These are phyloP conservation scores for Sceloporus undulatus DNA, from an alignment of 2,113 vertebrate species.

Conservation along the genomic window DNA sequence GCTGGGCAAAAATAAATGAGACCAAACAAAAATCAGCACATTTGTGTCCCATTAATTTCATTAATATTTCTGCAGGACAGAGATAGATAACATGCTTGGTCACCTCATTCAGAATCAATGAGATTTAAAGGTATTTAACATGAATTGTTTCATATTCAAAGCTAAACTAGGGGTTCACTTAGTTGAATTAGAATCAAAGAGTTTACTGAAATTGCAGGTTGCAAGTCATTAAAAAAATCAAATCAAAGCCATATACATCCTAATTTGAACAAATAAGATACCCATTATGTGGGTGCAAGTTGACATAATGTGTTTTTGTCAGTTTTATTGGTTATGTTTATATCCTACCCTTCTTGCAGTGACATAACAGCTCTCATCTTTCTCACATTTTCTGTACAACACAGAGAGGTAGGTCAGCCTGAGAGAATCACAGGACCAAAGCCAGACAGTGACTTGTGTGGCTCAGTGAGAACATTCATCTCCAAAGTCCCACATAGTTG, in stretches of 20 bases:
- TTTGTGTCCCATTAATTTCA: not conserved
- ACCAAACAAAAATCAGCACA: not conserved
- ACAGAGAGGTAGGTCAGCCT: no score
- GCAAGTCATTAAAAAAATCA: not conserved
- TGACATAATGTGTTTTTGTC: not conserved
- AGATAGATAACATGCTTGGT: not conserved
- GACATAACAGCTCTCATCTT: no score
- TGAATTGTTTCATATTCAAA: not conserved
- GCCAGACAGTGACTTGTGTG: no score
- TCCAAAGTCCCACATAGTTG: no score
- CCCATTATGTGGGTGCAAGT: not conserved
- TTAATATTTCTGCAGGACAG: not conserved
- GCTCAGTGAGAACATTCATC: no score
- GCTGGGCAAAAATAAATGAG: not conserved
- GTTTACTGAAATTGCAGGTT: not conserved
- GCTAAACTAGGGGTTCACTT: not conserved
- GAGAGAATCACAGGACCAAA: no score
- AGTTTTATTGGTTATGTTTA: not conserved
- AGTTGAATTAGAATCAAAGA: not conserved
- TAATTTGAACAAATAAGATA: not conserved
- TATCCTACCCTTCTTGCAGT: no score
- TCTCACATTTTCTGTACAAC: no score
- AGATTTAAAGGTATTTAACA: not conserved
- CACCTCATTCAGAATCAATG: not conserved
- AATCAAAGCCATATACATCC: not conserved